A percentile compares a stretch with the other conserved stretches of the same genome.
These are phyloP conservation scores for Pelagia noctiluca DNA, from an alignment of 30 jellyfish, hydroid and myxozoan genomes.

Conservation along the genomic window DNA sequence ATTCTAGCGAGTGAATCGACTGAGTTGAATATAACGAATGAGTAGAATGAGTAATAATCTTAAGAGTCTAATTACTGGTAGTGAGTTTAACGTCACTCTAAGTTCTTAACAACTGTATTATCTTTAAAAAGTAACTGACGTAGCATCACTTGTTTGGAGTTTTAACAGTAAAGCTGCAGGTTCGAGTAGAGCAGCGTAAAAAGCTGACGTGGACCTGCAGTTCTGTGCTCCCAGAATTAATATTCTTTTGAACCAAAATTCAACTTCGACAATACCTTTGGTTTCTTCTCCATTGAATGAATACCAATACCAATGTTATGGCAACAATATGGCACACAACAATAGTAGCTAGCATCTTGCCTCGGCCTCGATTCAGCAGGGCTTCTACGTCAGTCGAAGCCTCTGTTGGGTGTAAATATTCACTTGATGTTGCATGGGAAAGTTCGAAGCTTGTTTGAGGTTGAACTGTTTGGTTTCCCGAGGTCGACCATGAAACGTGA, in stretches of 20 bases:
- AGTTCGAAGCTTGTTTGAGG: too few relatives aligned
- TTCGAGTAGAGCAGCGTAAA: too few relatives aligned
- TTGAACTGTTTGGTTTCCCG: too few relatives aligned
- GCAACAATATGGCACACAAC: not conserved
- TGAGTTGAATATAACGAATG: too few relatives aligned
- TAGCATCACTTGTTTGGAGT: too few relatives aligned
- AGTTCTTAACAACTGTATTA: not conserved
- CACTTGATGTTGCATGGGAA: not conserved
- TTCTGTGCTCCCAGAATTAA: not conserved
- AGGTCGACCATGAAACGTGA: too few relatives aligned
- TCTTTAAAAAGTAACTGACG: too few relatives aligned
- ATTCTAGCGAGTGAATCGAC: too few relatives aligned
- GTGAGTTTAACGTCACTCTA: not conserved
- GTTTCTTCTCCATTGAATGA: not conserved
- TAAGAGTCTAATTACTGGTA: too few relatives aligned
- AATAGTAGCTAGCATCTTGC: not conserved
- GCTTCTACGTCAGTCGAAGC: not conserved
- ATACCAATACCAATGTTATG: not conserved
- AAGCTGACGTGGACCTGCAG: not conserved
- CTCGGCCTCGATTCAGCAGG: not conserved
- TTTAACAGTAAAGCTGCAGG: too few relatives aligned
- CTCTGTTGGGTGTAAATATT: not conserved
- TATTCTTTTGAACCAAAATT: not conserved
- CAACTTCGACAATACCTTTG: not conserved
- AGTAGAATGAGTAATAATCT: too few relatives aligned